Evolutionary conservation across 2,797 vertebrate species (phyloP), one percentile per base, ranked within the genome.

Genomic region (Mycteria americana): DNA sequence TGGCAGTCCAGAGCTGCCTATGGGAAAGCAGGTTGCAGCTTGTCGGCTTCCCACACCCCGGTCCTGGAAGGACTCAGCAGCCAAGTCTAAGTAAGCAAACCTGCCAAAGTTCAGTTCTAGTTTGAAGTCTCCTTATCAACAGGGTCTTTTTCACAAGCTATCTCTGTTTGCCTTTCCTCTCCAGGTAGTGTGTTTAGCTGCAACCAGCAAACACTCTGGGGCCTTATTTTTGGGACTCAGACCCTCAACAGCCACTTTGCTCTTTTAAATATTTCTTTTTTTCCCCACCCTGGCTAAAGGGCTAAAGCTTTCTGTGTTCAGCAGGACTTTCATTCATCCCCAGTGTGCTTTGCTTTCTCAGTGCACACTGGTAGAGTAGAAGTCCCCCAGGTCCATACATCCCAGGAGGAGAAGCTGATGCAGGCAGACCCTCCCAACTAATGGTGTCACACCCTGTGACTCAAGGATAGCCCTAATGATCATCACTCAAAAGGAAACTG

Each of bases 361-460:
- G 98, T 97, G 76, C 93, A 54, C 57, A 92, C 98, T 28, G 98
- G 98, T 67, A 97, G 96, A 33, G 98, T 98, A 59, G 98, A 98
- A 91, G 98, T 98, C 45, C 97, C 98, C 72, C 97, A 96, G 67
- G 68, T 98, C 91, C 96, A 93, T 33, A 24, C 43, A 30, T 41
- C 35, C 50, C 53, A 46, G 30, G 56, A 89, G 65, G 85, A 89
- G 69, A 92, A 86, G 65, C 30, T 50, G 23, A 53, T 12, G 17
- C 85, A 92, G 35, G 48, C 75, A 74, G 37, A 43, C 14, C 35
- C 60, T 43, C 30, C 15, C 45, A 76, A 21, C 8, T 86, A 76
- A 64, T 7, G 43, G 18, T 53, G 10, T 48, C 63, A 56, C 23
- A 48, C 39, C 37, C 85, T n/a, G 24, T 9, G 0, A 35, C 41